These are phyloP conservation scores for Saguinus imperator DNA, from an alignment of 2,113 vertebrate species.

Conservation along the genomic window DNA sequence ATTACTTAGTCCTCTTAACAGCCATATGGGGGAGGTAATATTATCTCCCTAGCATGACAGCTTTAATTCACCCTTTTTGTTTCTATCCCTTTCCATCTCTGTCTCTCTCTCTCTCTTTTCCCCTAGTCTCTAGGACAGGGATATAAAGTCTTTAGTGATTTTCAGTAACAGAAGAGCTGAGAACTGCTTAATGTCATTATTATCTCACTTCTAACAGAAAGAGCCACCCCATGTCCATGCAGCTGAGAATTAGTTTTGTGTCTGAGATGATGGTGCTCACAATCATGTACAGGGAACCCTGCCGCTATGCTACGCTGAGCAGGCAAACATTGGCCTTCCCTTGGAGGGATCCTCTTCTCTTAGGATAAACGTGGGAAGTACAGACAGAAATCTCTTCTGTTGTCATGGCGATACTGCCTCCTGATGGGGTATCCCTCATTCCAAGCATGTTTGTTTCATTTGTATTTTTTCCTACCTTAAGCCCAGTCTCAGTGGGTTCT, in stretches of 20 bases:
- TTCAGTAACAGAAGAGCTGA: not conserved
- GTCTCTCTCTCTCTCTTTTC: not conserved
- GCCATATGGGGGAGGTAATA: too few species aligned
- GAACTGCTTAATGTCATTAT: not conserved
- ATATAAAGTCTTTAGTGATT: not conserved
- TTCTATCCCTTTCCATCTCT: not conserved
- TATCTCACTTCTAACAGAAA: not conserved
- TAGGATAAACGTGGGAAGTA: constrained; percentile 45
- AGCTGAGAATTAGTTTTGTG: not conserved
- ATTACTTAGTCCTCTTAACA: not conserved
- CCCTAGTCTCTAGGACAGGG: not conserved
- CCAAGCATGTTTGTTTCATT: constrained; percentile 56
- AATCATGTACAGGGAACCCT: not conserved
- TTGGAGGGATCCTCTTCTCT: constrained; percentile 21
- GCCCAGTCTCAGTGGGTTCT: constrained; percentile 49
- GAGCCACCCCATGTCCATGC: not conserved
- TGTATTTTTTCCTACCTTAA: constrained; percentile 67
- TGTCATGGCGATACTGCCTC: constrained; percentile 60
- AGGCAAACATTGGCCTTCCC: not conserved
- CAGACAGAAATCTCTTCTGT: constrained; percentile 67
- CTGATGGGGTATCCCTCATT: constrained; percentile 68
- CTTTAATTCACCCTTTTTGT: constrained; percentile 1
- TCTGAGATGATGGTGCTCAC: not conserved
- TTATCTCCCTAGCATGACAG: not conserved
- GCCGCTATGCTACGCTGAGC: not conserved